Percentiles rank a stretch among this genome's conserved stretches.
phyloP scores from a whole-genome alignment of 2,113 vertebrate species.

The Chauna torquata region DNA sequence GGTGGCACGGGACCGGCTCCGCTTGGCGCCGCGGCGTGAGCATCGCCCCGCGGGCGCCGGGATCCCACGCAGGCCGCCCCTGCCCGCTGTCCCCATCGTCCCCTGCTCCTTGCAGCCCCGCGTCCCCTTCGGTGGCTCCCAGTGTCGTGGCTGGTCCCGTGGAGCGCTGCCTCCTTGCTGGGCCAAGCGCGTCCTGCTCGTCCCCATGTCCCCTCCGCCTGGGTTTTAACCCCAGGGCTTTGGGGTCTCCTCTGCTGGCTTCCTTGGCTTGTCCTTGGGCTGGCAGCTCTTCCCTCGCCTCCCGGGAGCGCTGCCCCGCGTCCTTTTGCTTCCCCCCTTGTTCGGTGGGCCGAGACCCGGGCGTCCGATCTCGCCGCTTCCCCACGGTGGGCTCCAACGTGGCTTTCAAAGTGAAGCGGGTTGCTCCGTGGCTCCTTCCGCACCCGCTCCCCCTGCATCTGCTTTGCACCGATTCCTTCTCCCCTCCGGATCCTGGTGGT shows the following conservation, averaged over 20 bases:
- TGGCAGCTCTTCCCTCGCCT: background rate
- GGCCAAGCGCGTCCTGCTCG: background rate
- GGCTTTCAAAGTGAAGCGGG: background rate
- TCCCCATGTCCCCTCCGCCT: background rate
- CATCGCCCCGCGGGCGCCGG: accelerated
- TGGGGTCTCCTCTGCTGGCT: background rate
- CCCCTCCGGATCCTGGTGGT: no score
- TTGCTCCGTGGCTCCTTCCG: background rate
- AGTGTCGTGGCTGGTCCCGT: background rate
- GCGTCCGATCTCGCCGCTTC: no score
- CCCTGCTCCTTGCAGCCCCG: background rate
- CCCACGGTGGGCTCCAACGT: accelerated
- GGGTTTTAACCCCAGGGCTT: background rate
- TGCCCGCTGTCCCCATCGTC: background rate
- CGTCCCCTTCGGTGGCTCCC: background rate
- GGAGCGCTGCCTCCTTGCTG: background rate
- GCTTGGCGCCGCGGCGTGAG: background rate
- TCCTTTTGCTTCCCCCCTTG: background rate
- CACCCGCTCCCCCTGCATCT: background rate
- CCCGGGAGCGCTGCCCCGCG: background rate
- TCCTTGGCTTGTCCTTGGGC: background rate
- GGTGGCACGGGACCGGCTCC: no score
- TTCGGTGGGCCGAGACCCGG: no score
- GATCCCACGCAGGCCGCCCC: no score
- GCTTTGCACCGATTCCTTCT: background rate